These are phyloP conservation scores for Portevinia maculata DNA, from an alignment of 2,888 invertebrate genomes.

Conservation along the genomic window DNA sequence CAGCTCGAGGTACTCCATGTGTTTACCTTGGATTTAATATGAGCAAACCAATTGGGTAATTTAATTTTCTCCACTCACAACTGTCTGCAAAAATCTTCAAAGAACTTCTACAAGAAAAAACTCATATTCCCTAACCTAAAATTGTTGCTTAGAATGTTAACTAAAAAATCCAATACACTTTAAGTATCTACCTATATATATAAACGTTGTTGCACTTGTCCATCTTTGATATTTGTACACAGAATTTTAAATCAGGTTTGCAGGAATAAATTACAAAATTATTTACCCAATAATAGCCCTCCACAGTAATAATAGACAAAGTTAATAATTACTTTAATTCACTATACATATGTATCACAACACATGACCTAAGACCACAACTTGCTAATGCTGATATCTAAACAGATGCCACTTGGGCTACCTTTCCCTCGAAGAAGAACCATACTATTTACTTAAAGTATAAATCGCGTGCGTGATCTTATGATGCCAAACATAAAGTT, in stretches of 20 bases:
- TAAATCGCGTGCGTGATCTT: slow-evolving; percentile 72
- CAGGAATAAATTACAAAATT: slow-evolving; percentile 16
- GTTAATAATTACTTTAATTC: slow-evolving; percentile 54
- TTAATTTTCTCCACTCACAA: too few species aligned
- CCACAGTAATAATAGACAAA: slow-evolving; percentile 31
- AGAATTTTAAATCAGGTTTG: slow-evolving; percentile 32
- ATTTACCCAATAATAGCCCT: slow-evolving; percentile 27
- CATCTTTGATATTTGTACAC: neutral
- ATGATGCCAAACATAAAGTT: slow-evolving; percentile 71
- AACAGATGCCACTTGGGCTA: slow-evolving; percentile 52
- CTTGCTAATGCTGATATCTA: slow-evolving; percentile 36
- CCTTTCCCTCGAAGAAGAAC: slow-evolving; percentile 35
- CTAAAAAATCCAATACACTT: neutral
- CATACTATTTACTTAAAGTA: neutral
- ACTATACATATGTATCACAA: slow-evolving; percentile 57
- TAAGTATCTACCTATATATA: neutral
- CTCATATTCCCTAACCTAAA: too few species aligned
- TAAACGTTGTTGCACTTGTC: neutral
- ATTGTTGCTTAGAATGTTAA: too few species aligned
- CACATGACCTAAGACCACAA: slow-evolving; percentile 72
- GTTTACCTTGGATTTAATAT: too few species aligned
- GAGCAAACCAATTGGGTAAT: too few species aligned
- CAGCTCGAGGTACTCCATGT: too few species aligned
- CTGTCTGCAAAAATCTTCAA: too few species aligned
- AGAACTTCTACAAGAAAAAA: too few species aligned